phyloP scores from a whole-genome alignment of 30 jellyfish, hydroid and myxozoan species.

The Morbakka virulenta region DNA sequence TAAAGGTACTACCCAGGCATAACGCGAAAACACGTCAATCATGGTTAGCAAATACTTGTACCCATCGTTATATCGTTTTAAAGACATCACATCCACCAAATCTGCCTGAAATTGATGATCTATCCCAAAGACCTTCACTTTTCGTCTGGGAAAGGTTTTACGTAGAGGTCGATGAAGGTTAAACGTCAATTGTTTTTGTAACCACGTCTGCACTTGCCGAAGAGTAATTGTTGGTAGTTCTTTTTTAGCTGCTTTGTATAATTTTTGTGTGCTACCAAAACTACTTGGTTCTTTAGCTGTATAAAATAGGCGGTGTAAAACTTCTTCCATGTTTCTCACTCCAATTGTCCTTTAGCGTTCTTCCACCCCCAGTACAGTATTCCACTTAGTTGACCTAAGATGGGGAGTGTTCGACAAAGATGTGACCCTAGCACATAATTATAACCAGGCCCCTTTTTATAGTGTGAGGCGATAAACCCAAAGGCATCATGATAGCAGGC shows the following conservation, averaged over 20 bases:
- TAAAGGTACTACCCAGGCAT: constrained; percentile 50
- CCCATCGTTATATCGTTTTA: constrained; percentile 26
- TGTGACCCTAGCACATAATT: not conserved
- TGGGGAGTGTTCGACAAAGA: not conserved
- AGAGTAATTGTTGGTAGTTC: constrained; percentile 24
- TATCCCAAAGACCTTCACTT: constrained; percentile 17
- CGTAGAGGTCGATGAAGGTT: constrained; percentile 42
- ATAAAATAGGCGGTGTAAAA: not conserved
- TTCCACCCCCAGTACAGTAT: not conserved
- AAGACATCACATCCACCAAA: constrained; percentile 30
- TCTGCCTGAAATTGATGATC: constrained; percentile 49
- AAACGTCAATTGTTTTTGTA: constrained; percentile 8
- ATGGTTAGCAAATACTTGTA: constrained; percentile 17
- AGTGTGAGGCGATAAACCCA: not conserved
- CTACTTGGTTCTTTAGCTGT: constrained; percentile 8
- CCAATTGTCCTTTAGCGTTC: not conserved
- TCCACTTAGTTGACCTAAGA: not conserved
- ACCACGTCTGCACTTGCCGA: constrained; percentile 32
- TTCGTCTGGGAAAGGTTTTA: constrained; percentile 21
- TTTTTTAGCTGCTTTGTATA: constrained; percentile 39
- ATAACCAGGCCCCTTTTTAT: not conserved
- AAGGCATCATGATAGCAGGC: not conserved
- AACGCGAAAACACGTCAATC: constrained; percentile 52
- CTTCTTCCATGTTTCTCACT: not conserved
- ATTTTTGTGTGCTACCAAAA: constrained; percentile 18